These are phyloP conservation scores for Falcunculus frontatus DNA, from an alignment of 2,113 vertebrate species.

Conservation along the genomic window DNA sequence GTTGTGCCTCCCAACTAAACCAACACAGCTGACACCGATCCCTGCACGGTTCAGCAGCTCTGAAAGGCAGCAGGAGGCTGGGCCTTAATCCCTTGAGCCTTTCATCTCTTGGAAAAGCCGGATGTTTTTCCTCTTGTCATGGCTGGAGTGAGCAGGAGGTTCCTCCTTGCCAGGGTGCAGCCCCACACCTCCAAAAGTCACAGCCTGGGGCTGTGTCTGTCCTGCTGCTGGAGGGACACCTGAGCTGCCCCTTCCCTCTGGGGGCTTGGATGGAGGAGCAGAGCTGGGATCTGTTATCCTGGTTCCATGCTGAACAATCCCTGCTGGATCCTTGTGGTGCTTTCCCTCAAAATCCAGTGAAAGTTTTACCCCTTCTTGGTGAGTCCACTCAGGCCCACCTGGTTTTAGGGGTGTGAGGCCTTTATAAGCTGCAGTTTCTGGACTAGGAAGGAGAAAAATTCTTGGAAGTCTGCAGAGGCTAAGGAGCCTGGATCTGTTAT, in stretches of 20 bases:
- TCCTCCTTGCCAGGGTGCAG: background rate
- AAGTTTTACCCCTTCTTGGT: background rate
- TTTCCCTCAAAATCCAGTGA: background rate
- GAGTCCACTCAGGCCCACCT: fast-evolving
- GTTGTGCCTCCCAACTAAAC: background rate
- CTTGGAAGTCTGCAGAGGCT: background rate
- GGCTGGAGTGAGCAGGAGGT: background rate
- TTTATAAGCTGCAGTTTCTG: background rate
- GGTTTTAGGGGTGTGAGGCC: fast-evolving
- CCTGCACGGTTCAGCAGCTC: slow-evolving; percentile 17
- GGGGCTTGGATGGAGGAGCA: background rate
- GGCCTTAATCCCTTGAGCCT: slow-evolving; percentile 24
- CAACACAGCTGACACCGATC: background rate
- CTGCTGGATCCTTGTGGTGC: fast-evolving
- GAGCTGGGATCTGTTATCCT: background rate
- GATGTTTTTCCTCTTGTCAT: background rate
- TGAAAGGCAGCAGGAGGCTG: slow-evolving; percentile 17
- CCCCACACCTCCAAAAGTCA: background rate
- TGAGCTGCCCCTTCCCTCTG: background rate
- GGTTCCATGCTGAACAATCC: background rate
- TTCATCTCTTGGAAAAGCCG: background rate
- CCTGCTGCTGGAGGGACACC: background rate
- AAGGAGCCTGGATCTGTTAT: background rate
- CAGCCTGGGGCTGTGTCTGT: slow-evolving; percentile 1
- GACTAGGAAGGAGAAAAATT: fast-evolving